Evolutionary conservation across 2,797 vertebrate genomes (phyloP), one percentile per base, ranked within the genome.

Genomic region (Ambastaia sidthimunki): DNA sequence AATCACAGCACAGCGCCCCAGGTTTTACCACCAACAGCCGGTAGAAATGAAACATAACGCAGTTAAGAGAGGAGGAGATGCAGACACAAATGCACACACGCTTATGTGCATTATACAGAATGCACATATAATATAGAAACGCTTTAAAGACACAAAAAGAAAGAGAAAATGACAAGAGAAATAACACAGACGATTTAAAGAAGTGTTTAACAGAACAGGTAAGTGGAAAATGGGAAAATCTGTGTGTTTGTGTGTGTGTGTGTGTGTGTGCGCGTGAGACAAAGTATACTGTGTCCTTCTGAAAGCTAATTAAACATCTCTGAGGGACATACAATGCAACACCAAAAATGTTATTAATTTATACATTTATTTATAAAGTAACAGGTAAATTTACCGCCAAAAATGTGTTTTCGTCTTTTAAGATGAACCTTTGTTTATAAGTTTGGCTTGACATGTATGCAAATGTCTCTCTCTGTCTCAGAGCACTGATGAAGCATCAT

Each of bases 1-100:
- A 85, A 76, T 76, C 63, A 76, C 31, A 57, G 44, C 16, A 16
- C 74, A 57, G 74, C 21, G 34, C 74, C 74, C 18, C 63, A 19
- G 63, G 78, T 88, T n/a, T 19, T 31, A 83, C 87, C 86, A 87
- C 78, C 88, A 84, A 71, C 74, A 86, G 85, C 71, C 86, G 80
- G 74, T 78, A 81, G 71, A 54, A 28, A 52, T 48, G 81, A 78
- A 86, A 85, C 85, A 84, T 54, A 47, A 23, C 19, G 21, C 25
- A 15, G 52, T 71, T 25, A 67, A 76, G 16, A 66, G 34, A 23
- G 48, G 83, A 13, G 82, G 72, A 72, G 34, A 71, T 21, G 19
- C 18, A 76, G 23, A 70, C 18, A 65, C 34, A 6, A 82, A n/a
- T n/a, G n/a, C n/a, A n/a, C n/a, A n/a, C n/a, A n/a, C n/a, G n/a